phyloP scores from a whole-genome alignment of 2,113 vertebrate species.

The Phaetusa simplex region DNA sequence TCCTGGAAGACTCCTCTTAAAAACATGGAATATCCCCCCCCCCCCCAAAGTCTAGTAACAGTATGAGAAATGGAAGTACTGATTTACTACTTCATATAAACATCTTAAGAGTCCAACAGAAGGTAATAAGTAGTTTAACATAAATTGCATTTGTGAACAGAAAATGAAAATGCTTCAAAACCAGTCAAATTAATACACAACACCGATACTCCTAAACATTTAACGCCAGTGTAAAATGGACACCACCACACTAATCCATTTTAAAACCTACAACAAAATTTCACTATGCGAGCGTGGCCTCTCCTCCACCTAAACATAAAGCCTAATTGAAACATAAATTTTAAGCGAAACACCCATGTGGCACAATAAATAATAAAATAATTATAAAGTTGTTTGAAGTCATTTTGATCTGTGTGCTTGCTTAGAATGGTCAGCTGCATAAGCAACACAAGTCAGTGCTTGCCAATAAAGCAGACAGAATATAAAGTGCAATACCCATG shows the following conservation, averaged over 20 bases:
- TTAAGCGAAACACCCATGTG: not conserved
- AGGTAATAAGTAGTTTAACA: not conserved
- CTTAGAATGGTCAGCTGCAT: not conserved
- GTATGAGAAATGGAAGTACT: not conserved
- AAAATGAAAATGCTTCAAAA: not conserved
- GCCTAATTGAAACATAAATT: not conserved
- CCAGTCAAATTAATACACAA: not conserved
- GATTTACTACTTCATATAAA: not conserved
- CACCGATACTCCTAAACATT: not conserved
- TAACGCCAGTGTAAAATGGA: not conserved
- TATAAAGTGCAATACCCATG: not conserved
- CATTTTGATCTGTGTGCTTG: not conserved
- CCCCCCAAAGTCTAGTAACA: not conserved
- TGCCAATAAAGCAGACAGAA: not conserved
- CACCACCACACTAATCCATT: not conserved
- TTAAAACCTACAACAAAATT: not conserved
- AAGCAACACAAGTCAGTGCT: not conserved
- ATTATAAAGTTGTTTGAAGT: not conserved
- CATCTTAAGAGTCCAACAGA: not conserved
- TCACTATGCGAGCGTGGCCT: not conserved
- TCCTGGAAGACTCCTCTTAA: not conserved
- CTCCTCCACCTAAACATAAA: not conserved
- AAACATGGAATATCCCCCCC: not conserved
- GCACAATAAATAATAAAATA: conserved; percentile 23
- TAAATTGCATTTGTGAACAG: not conserved